phyloP scores from a whole-genome alignment of 2,888 invertebrate species.

The Trissolcus brochymenae region DNA sequence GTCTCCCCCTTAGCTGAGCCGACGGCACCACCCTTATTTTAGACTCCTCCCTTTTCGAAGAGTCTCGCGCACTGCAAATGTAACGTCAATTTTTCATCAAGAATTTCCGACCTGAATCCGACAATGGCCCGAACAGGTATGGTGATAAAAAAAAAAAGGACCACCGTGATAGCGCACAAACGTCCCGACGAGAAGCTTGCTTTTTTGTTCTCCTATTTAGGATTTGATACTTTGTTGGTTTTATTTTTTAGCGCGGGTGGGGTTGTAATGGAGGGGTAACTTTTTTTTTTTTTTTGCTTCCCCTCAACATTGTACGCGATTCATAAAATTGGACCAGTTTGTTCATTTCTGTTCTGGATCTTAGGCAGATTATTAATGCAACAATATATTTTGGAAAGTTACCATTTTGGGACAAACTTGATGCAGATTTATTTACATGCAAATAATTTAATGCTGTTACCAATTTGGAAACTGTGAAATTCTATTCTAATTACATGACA shows the following conservation, averaged over 20 bases:
- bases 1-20: slow-evolving; percentile 54
- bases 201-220: slow-evolving; percentile 10
- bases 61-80: slow-evolving; percentile 59
- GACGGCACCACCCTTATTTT: slow-evolving; percentile 71
- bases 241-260: slow-evolving; percentile 9
- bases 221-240: slow-evolving; percentile 9
- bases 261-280: background rate
- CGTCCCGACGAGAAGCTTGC: slow-evolving; percentile 9
- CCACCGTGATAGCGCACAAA: slow-evolving; percentile 21
- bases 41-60: slow-evolving; percentile 74
- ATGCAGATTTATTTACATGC: too few relatives aligned
- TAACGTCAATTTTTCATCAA: slow-evolving; percentile 14
- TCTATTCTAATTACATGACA: too few relatives aligned
- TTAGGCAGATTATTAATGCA: background rate
- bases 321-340: background rate
- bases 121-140: slow-evolving; percentile 16
- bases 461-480: too few relatives aligned
- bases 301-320: background rate
- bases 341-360: too few relatives aligned
- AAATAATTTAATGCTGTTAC: too few relatives aligned
- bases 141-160: slow-evolving; percentile 20
- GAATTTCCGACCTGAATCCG: slow-evolving; percentile 1
- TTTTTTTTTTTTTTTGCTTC: too few relatives aligned
- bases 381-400: background rate
- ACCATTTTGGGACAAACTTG: background rate